Percentiles rank a stretch among this genome's conserved stretches.
These are phyloP conservation scores for Colostygia pectinataria DNA, from an alignment of 2,888 invertebrate genomes.

Conservation along the genomic window DNA sequence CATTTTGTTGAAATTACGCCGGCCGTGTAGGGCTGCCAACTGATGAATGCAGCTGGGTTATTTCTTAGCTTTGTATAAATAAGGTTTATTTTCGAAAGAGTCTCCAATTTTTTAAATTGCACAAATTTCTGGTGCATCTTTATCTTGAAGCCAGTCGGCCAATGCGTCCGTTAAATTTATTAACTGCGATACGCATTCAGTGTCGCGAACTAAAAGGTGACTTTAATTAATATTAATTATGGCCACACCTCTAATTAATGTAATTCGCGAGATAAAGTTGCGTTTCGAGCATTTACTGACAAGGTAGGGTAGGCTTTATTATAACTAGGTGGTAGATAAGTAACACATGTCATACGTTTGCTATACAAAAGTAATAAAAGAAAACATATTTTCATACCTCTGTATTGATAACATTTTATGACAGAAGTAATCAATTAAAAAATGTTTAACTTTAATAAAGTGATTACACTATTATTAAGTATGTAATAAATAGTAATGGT, in stretches of 20 bases:
- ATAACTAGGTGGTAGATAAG: too few relatives aligned
- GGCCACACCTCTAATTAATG: slow-evolving; percentile 81
- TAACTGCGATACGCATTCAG: slow-evolving; percentile 81
- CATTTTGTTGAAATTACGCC: slow-evolving; percentile 48
- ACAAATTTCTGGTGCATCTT: slow-evolving; percentile 65
- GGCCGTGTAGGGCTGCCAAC: slow-evolving; percentile 41
- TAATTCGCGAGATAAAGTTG: slow-evolving; percentile 74
- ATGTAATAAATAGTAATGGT: too few relatives aligned
- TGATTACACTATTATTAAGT: too few relatives aligned
- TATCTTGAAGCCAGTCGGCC: slow-evolving; percentile 73
- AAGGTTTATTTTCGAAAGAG: slow-evolving; percentile 35
- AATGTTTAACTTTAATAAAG: too few relatives aligned
- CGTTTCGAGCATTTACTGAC: slow-evolving; percentile 51
- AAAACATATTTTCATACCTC: too few relatives aligned
- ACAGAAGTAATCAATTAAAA: too few relatives aligned
- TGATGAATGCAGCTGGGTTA: slow-evolving; percentile 20
- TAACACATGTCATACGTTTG: too few relatives aligned
- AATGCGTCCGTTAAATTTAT: slow-evolving; percentile 78
- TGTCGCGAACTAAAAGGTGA: slow-evolving; percentile 79
- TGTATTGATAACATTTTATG: too few relatives aligned
- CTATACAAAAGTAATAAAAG: too few relatives aligned
- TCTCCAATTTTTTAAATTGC: slow-evolving; percentile 35
- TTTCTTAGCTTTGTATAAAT: slow-evolving; percentile 25
- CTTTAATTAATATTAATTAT: slow-evolving; percentile 83
- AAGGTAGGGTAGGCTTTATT: slow-evolving; percentile 15